Evolutionary conservation across 2,888 invertebrate species (phyloP).

Genomic region (Gymnocheta viridis): DNA sequence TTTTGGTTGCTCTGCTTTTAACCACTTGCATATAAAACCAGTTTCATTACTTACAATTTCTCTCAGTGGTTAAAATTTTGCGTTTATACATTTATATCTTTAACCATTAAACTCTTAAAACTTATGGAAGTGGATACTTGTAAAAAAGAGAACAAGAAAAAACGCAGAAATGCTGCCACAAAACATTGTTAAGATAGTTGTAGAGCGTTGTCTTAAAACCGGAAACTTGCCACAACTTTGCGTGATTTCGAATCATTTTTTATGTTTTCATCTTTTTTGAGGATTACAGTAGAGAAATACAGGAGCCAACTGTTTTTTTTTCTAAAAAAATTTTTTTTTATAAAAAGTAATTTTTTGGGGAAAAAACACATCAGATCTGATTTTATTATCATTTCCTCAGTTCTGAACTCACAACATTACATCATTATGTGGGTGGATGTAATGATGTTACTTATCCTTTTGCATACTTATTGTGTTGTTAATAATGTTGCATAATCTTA

Average conservation of each 20-base stretch:
- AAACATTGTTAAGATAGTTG: constrained; percentile 50
- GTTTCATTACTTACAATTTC: constrained; percentile 14
- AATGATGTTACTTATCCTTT: constrained; percentile 14
- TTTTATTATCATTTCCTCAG: constrained; percentile 33
- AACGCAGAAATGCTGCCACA: constrained; percentile 29
- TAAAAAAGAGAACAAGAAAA: neutral
- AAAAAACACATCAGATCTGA: constrained; percentile 24
- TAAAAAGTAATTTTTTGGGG: neutral
- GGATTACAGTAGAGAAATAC: constrained; percentile 2
- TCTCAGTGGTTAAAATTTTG: constrained; percentile 4
- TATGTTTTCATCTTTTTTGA: neutral
- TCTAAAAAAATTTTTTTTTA: neutral
- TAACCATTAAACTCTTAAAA: constrained; percentile 38
- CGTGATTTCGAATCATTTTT: constrained; percentile 36
- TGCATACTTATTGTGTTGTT: constrained; percentile 29
- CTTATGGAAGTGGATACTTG: neutral
- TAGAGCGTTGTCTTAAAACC: constrained; percentile 44
- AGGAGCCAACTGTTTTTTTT: constrained; percentile 15
- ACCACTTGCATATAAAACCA: neutral
- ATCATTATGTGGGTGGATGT: constrained; percentile 25
- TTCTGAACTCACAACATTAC: constrained; percentile 35
- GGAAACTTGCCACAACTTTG: constrained; percentile 63
- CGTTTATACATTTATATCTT: neutral
- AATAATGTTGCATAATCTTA: constrained; percentile 26
- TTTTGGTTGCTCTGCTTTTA: no score